A percentile compares a stretch with the other conserved stretches of the same genome.
Conservation (phyloP, 1,140 invertebrate species). For the Dolichoris vasculosae region DNA sequence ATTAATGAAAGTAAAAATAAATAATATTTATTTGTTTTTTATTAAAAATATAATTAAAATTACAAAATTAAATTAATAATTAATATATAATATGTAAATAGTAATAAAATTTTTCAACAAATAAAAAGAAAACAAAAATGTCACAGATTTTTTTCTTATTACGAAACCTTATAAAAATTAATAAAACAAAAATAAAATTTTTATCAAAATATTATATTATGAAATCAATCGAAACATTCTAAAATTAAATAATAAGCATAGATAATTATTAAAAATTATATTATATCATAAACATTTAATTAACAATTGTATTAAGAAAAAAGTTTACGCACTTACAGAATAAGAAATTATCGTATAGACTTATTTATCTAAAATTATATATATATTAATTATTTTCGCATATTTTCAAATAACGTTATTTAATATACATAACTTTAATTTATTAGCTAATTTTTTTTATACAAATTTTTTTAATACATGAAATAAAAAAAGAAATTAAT, state of each 20-base stretch:
- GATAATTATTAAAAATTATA: not conserved
- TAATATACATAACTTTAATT: not conserved
- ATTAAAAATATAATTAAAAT: too few species aligned
- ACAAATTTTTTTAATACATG: not conserved
- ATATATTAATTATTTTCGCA: not conserved
- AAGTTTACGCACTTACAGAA: not conserved
- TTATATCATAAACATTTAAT: not conserved
- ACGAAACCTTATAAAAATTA: not conserved
- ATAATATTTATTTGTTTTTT: too few species aligned
- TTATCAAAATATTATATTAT: not conserved
- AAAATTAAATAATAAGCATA: not conserved
- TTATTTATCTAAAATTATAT: not conserved
- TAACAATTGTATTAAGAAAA: not conserved
- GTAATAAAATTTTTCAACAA: not conserved
- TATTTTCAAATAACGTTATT: not conserved
- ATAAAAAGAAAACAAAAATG: not conserved
- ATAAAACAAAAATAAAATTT: not conserved
- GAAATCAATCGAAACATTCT: not conserved
- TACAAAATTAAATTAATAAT: not conserved
- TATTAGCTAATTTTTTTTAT: slow-evolving; percentile 5
- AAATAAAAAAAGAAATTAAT: not conserved
- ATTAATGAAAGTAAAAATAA: not conserved
- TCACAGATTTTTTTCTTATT: not conserved
- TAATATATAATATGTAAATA: not conserved
- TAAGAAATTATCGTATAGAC: not conserved